phyloP scores from a whole-genome alignment of 2,113 vertebrate genomes.

The Hystrix brachyura region DNA sequence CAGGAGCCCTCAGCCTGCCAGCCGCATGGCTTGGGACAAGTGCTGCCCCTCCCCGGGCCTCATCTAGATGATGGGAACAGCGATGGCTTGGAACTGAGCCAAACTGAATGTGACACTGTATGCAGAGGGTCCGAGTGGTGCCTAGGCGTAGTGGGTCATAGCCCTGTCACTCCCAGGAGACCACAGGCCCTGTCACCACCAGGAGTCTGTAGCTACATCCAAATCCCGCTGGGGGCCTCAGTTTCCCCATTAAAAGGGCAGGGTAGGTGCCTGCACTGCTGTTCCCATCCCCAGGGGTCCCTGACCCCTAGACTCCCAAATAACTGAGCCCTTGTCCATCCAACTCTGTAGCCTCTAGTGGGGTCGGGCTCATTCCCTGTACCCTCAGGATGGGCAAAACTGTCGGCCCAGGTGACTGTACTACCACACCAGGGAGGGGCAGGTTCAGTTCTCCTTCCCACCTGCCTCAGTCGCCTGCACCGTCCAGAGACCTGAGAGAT shows the following conservation, averaged over 20 bases:
- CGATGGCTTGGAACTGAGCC: accelerated
- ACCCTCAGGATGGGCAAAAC: background rate
- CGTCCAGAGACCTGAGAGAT: background rate
- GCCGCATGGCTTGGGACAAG: background rate
- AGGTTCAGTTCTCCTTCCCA: background rate
- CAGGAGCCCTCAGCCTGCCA: background rate
- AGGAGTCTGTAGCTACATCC: background rate
- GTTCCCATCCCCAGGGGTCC: background rate
- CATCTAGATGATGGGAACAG: background rate
- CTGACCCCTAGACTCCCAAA: too few relatives aligned
- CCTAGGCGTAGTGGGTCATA: background rate
- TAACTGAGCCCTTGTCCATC: background rate
- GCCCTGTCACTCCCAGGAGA: background rate
- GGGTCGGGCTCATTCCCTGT: too few relatives aligned
- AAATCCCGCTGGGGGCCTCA: background rate
- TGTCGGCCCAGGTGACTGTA: background rate
- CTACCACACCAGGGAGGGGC: background rate
- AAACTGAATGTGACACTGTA: accelerated
- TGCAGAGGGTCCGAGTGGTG: background rate
- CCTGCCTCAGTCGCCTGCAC: background rate
- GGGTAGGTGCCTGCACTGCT: background rate
- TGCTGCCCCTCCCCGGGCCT: background rate
- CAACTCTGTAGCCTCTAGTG: background rate
- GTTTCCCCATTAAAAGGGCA: background rate
- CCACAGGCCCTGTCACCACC: background rate